A percentile compares a stretch with the other conserved stretches of the same genome.
Evolutionary conservation across 2,113 vertebrate genomes (phyloP).

Genomic region (Oryzias celebensis): DNA sequence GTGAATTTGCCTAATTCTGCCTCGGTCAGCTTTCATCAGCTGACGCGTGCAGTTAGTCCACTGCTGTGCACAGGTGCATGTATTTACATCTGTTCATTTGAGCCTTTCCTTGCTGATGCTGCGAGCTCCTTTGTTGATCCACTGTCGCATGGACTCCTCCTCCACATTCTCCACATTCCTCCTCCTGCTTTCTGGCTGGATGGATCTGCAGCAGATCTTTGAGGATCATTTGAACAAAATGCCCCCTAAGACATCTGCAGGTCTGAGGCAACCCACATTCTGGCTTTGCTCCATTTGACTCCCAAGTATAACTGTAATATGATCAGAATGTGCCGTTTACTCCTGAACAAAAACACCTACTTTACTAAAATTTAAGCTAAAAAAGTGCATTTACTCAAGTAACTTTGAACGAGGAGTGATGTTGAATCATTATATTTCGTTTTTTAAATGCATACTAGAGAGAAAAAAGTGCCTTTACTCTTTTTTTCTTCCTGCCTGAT

Average conservation of each 20-base stretch:
- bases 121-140: constrained; percentile 5
- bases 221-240: constrained; percentile 19
- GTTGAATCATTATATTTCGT: no score
- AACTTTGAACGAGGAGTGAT: no score
- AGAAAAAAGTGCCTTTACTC: no score
- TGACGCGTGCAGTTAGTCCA: constrained; percentile 36
- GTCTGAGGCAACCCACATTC: constrained; percentile 37
- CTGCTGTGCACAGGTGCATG: constrained; percentile 49
- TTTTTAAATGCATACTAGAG: no score
- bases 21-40: constrained; percentile 7
- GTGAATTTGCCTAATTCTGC: constrained; percentile 6
- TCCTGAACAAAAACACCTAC: no score
- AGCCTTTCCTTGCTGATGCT: constrained; percentile 8
- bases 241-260: constrained; percentile 26
- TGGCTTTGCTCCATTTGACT: constrained; percentile 24
- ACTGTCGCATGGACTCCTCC: constrained; percentile 9
- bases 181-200: constrained; percentile 28
- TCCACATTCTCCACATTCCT: constrained; percentile 24
- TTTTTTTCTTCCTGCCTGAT: no score
- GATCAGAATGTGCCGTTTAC: background rate
- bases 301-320: constrained; percentile 34
- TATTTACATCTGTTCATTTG: constrained; percentile 26
- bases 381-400: no score
- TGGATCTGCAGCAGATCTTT: constrained; percentile 31
- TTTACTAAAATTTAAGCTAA: no score